Evolutionary conservation across 2,113 vertebrate species (phyloP).

Genomic region (Mirza zaza): DNA sequence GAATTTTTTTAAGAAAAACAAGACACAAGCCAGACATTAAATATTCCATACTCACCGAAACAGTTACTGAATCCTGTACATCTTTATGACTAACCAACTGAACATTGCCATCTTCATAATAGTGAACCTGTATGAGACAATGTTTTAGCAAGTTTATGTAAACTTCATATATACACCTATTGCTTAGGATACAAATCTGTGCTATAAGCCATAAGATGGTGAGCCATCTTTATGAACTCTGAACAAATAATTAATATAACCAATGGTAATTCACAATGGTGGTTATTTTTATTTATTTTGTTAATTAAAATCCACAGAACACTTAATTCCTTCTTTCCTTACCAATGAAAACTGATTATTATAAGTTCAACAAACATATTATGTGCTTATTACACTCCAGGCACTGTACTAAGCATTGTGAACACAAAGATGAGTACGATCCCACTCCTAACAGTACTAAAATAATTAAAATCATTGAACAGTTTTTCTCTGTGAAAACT

Average conservation of each 20-base stretch:
- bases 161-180: neutral
- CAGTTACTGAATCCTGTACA: slow-evolving; percentile 90
- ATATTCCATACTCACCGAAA: slow-evolving; percentile 89
- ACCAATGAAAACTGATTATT: slow-evolving; percentile 15
- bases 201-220: neutral
- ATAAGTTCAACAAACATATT: slow-evolving; percentile 22
- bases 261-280: neutral
- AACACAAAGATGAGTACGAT: slow-evolving; percentile 30
- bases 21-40: slow-evolving; percentile 15
- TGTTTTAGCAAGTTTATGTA: slow-evolving; percentile 31
- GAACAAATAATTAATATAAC: slow-evolving; percentile 16
- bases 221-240: slow-evolving; percentile 1
- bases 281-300: neutral
- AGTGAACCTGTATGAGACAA: slow-evolving; percentile 90
- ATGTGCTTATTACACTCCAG: neutral
- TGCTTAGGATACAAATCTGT: neutral
- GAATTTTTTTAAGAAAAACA: neutral
- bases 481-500: slow-evolving; percentile 42
- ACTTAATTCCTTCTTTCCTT: slow-evolving; percentile 4
- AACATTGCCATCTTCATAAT: slow-evolving; percentile 98
- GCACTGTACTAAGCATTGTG: neutral
- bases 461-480: slow-evolving; percentile 3
- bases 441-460: neutral
- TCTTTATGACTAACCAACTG: slow-evolving; percentile 98
- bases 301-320: slow-evolving; percentile 40